Evolutionary conservation across 2,113 vertebrate species (phyloP), one percentile per base, ranked within the genome.

Genomic region (Boulengeromyrus knoepffleri): DNA sequence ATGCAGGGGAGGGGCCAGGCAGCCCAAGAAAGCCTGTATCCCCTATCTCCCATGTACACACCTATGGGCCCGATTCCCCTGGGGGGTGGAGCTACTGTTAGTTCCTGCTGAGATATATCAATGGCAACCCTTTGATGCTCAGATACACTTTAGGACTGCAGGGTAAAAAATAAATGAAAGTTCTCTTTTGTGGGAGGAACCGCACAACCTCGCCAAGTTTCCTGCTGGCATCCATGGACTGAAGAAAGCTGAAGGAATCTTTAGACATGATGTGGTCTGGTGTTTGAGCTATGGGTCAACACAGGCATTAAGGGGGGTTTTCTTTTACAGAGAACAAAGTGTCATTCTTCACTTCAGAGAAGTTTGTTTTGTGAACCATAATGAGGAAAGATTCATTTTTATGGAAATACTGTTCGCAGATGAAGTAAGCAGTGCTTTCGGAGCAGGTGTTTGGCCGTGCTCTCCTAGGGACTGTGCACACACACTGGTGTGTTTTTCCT

Each of bases 1-100:
- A 92, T 47, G 8, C 86, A 90, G 88, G 90, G 92, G 87, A 62
- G 89, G 74, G 92, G 89, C 89, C 88, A 52, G 10, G 36, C 15
- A 27, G 31, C 47, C 50, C n/a, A 87, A 27, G 36, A 24, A 45
- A 85, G 42, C 5, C 83, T 85, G 42, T 19, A 85, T 45, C 45
- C 24, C 45, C 83, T 46, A 10, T 47, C 80, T 94, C 31, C 49
- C 13, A 39, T 80, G 15, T 17, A 80, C 74, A 80, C 74, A 80
- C 74, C 74, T 80, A 36, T 39, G 74, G 74, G 13, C 74, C 36
- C 0, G 36, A 80, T 80, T 80, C 31, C 74, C 36, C 5, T 42
- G 74, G 74, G 74, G 27, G 74, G 74, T 80, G 74, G 74, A 27
- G 74, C 36, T 80, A 80, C n/a, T 80, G 74, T 80, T 70, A 70